phyloP scores from a whole-genome alignment of 2,113 vertebrate species.

The Thunnus thynnus region DNA sequence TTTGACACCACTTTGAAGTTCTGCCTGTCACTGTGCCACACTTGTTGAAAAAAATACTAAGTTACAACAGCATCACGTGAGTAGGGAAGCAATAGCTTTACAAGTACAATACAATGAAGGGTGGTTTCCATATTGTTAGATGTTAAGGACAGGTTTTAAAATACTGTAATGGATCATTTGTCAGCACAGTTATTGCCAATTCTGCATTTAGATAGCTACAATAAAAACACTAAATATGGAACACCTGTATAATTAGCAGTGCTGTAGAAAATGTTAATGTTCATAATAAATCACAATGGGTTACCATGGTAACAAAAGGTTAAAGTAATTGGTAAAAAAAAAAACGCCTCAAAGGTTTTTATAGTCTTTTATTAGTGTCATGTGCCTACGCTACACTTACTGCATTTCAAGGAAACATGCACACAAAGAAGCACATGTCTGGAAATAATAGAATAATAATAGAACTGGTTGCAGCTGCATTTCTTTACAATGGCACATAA shows the following conservation, averaged over 20 bases:
- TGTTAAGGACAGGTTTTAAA: background rate
- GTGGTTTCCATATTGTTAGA: background rate
- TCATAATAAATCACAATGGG: background rate
- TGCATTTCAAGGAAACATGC: background rate
- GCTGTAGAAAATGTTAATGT: background rate
- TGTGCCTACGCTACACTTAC: too few species aligned
- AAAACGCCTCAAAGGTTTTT: background rate
- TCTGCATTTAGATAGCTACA: background rate
- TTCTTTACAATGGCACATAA: too few species aligned
- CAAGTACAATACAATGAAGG: background rate
- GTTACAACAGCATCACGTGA: constrained; percentile 24
- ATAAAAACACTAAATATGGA: background rate
- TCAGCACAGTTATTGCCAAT: background rate
- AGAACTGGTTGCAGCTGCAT: too few species aligned
- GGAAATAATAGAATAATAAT: too few species aligned
- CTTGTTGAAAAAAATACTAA: constrained; percentile 33
- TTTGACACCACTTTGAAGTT: constrained; percentile 63
- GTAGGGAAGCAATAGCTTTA: constrained; percentile 5
- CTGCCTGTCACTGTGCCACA: constrained; percentile 36
- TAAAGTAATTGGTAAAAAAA: background rate
- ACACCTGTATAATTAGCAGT: background rate
- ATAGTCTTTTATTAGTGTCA: background rate
- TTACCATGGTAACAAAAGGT: background rate
- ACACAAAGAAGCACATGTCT: background rate
- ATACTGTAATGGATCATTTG: background rate